Base-by-base conservation (phyloP, 2,797 vertebrate genomes). In the Acanthurus lineatus region DNA sequence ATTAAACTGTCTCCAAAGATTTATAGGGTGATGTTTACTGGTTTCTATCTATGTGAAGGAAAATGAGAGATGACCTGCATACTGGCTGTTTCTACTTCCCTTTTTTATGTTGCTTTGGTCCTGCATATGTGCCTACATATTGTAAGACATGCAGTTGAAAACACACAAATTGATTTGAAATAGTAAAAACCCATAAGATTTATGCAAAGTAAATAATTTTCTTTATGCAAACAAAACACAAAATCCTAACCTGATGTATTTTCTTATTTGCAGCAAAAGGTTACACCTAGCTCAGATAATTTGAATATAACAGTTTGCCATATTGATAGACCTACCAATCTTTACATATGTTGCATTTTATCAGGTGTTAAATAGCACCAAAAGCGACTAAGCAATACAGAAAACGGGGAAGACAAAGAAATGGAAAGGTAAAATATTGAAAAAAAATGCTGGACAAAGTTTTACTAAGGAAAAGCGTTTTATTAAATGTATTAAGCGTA, bases 401-500 rank as follows among this genome's bases (percentile, higher is more conserved):
- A 32, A 38, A 54, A 53, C 20, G 12, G 1, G 19, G 40, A 8
- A 48, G 14, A 52, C 4, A 57, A 16, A 28, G 1, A 48, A 51
- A 17, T 6, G 9, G 6, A 51, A n/a, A 51, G 11, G 6, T 6
- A 51, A 3, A 35, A 17, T 60, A 19, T 20, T 42, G 12, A 8
- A 0, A 6, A 16, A 32, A 35, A 16, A 49, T 38, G 14, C 25
- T 38, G 19, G 35, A 15, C 2, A 67, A 51, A 74, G 6, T 17
- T 44, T 70, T 58, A 45, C 5, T 5, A 56, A 28, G 0, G 11
- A 44, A 74, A 73, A 61, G 12, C 20, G 61, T 81, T 69, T 44
- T 64, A 69, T 56, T 72, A n/a, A 59, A 76, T 28, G 42, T 81
- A 10, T 8, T 74, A 76, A 76, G 65, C 58, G 63, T 82, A 76